Evolutionary conservation across 2,113 vertebrate species (phyloP).

Genomic region (Lutjanus erythropterus): DNA sequence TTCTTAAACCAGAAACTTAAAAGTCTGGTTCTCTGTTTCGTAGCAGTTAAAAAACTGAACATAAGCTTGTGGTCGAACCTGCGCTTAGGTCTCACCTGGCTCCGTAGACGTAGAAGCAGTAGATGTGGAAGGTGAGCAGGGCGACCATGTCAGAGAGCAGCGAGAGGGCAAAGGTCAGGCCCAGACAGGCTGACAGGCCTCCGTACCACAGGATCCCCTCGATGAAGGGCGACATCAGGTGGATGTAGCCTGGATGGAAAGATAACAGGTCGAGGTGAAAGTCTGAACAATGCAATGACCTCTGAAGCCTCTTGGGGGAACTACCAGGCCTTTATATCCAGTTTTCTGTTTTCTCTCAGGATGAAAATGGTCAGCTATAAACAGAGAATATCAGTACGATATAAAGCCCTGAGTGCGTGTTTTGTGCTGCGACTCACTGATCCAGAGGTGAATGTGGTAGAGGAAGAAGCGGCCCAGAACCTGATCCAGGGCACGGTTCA

Average conservation of each 20-base stretch:
- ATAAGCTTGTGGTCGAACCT: no score
- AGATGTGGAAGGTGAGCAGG: slow-evolving; percentile 98
- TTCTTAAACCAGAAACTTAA: not conserved
- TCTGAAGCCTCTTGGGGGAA: not conserved
- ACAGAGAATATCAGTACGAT: not conserved
- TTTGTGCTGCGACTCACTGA: slow-evolving; percentile 88
- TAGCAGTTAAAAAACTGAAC: not conserved
- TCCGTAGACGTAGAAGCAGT: slow-evolving; percentile 99
- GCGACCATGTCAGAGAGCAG: slow-evolving; percentile 95
- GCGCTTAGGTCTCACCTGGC: slow-evolving; percentile 87
- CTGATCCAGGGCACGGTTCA: slow-evolving; percentile 96
- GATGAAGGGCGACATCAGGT: slow-evolving; percentile 95
- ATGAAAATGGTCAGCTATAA: not conserved
- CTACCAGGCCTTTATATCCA: not conserved
- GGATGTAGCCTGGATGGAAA: slow-evolving; percentile 91
- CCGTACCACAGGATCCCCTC: slow-evolving; percentile 97
- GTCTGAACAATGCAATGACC: not conserved
- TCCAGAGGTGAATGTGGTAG: slow-evolving; percentile 99
- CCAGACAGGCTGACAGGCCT: slow-evolving; percentile 93
- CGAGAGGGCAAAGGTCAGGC: slow-evolving; percentile 93
- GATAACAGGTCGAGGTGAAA: not conserved
- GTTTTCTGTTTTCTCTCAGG: no score
- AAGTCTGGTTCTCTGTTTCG: not conserved
- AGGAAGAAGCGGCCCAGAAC: slow-evolving; percentile 98
- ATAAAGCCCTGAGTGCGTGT: not conserved